Evolutionary conservation across 2,113 vertebrate species (phyloP).

Genomic region (Hyla sarda): DNA sequence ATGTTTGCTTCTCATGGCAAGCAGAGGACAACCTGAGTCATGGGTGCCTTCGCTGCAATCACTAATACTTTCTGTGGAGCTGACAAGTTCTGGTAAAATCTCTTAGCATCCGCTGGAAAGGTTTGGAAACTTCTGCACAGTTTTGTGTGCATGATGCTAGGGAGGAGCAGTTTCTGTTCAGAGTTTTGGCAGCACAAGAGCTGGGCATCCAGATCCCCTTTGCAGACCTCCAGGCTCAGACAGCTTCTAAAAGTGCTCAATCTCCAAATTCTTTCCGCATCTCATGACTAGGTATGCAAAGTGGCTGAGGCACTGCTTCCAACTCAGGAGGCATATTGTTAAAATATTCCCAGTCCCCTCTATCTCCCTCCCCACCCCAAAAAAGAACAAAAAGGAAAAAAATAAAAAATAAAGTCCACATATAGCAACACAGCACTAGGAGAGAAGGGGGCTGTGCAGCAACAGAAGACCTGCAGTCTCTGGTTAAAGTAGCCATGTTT

Average conservation of each 20-base stretch:
- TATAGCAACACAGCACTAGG: slow-evolving; percentile 46
- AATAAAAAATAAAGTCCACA: slow-evolving; percentile 31
- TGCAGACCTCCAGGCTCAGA: slow-evolving; percentile 40
- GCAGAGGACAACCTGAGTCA: background rate
- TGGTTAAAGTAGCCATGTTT: slow-evolving; percentile 19
- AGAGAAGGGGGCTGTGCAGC: slow-evolving; percentile 39
- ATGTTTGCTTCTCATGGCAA: background rate
- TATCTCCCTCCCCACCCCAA: background rate
- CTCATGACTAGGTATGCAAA: background rate
- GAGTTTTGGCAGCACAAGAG: slow-evolving; percentile 31
- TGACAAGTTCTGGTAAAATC: background rate
- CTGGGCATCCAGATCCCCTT: slow-evolving; percentile 1
- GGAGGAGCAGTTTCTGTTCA: background rate
- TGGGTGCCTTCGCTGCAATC: background rate
- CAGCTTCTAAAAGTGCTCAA: slow-evolving; percentile 13
- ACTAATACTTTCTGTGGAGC: slow-evolving; percentile 11
- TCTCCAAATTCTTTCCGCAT: slow-evolving; percentile 25
- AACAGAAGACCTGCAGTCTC: slow-evolving; percentile 33
- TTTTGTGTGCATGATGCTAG: background rate
- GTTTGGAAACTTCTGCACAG: background rate
- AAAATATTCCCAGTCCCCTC: slow-evolving; percentile 25
- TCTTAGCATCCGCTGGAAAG: background rate
- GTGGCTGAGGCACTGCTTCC: slow-evolving; percentile 35
- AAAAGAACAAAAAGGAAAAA: background rate
- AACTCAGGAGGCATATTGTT: slow-evolving; percentile 12